phyloP scores from a whole-genome alignment of 35 echinoderm and acorn worm species.

The Lytechinus variegatus region DNA sequence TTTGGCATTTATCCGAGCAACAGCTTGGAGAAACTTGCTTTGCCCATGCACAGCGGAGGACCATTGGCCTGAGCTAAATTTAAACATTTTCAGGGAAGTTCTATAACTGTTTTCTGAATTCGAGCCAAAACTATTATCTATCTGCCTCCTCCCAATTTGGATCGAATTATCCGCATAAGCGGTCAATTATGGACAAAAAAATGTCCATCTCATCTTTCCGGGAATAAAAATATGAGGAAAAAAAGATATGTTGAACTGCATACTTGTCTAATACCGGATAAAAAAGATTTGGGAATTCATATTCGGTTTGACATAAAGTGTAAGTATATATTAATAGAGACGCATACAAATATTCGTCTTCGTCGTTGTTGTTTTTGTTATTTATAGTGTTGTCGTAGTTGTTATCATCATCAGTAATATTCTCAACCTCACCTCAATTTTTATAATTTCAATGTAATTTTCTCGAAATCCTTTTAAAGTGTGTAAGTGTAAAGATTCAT shows the following conservation, averaged over 20 bases:
- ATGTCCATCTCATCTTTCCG: neutral
- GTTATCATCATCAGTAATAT: too few species aligned
- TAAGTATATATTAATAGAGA: neutral
- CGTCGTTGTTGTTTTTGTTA: too few species aligned
- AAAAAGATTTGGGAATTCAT: neutral
- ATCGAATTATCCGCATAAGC: neutral
- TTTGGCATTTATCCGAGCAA: neutral
- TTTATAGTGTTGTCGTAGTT: too few species aligned
- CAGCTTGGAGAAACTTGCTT: neutral
- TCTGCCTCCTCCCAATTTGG: neutral
- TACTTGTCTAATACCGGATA: neutral
- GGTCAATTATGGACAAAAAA: neutral
- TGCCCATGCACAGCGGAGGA: neutral
- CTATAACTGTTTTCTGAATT: neutral
- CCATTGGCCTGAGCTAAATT: neutral
- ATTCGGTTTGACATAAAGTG: neutral
- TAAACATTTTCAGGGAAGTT: neutral
- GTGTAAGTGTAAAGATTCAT: too few species aligned
- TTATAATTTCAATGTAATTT: too few species aligned
- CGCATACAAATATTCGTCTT: too few species aligned
- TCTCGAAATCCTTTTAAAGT: too few species aligned
- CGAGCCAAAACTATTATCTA: neutral
- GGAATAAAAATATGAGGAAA: neutral
- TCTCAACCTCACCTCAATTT: too few species aligned
- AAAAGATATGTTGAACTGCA: neutral